Base-by-base conservation (phyloP, 2,113 vertebrate genomes). In the Polyodon spathula region DNA sequence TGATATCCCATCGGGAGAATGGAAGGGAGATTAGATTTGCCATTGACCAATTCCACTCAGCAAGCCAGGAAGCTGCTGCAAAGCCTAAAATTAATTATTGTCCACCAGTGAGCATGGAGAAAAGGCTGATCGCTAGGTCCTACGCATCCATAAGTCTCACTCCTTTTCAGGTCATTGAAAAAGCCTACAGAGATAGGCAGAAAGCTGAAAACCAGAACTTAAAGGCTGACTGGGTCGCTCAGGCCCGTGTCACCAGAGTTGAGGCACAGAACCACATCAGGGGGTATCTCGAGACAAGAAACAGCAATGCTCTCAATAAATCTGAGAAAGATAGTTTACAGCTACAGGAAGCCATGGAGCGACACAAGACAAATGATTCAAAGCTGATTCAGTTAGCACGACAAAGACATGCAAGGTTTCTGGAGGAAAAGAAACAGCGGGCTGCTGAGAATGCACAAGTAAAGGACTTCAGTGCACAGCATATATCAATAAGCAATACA, bases 111-210 rank as follows among this genome's bases (percentile, higher is more conserved):
- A 68, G 5, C 6, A 62, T 48, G 0, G 7, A 60, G 15, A 76
- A 54, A 40, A 73, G 50, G 14, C 14, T 59, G 1, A 62, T 71
- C 60, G 60, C 59, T 15, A 12, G 40, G 52, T 39, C 42, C 58
- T 41, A 46, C 1, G 66, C 63, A 57, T n/a, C 54, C 41, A 39
- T 84, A 9, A 74, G 66, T 16, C 67, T 77, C 14, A 41, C 55
- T 14, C 48, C 60, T 1, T 50, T 83, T 56, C 38, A 15, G 57
- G 63, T 71, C 4, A 61, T 84, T 62, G 82, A 88, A 38, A 73
- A 64, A 64, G 70, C 65, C 17, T 73, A 73, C 11, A 37, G 27
- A 17, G 40, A 68, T 14, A 59, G 54, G 44, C 55, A 78, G 7
- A 71, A 74, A 2, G 57, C 37, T 3, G 68, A 72, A 17, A 43